Conservation (phyloP, 2,888 invertebrate species). For the Lepidocyrtoides sp. region DNA sequence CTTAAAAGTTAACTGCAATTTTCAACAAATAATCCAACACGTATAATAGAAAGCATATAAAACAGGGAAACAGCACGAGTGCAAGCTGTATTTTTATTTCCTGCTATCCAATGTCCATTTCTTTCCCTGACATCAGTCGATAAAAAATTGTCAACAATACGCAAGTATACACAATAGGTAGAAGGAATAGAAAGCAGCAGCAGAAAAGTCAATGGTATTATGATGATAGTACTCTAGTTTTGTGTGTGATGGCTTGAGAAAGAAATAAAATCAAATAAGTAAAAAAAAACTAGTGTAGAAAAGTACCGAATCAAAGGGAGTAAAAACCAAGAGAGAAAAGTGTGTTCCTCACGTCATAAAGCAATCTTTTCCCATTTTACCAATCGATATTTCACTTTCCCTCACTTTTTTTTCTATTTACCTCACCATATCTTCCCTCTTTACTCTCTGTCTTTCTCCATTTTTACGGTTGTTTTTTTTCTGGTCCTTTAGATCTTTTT, state of each 20-base stretch:
- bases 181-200: neutral
- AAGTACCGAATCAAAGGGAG: constrained; percentile 68
- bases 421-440: too few species aligned
- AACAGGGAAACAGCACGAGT: neutral
- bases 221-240: neutral
- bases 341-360: constrained; percentile 83
- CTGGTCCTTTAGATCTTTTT: neutral
- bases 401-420: constrained; percentile 47
- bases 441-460: neutral
- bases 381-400: constrained; percentile 82
- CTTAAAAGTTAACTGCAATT: constrained; percentile 33
- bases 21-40: constrained; percentile 16
- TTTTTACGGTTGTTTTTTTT: constrained; percentile 4
- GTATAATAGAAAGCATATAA: too few species aligned
- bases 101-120: too few species aligned
- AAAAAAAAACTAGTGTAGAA: constrained; percentile 45
- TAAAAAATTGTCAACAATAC: constrained; percentile 10
- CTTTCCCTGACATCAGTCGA: too few species aligned
- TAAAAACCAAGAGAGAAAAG: constrained; percentile 78
- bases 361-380: constrained; percentile 83
- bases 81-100: too few species aligned
- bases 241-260: constrained; percentile 15
- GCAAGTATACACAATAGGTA: too few species aligned
- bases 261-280: constrained; percentile 69
- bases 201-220: neutral